Percentiles rank a stretch among this genome's conserved stretches.
These are phyloP conservation scores for Oceanodroma tethys DNA, from an alignment of 2,113 vertebrate species.

Conservation along the genomic window DNA sequence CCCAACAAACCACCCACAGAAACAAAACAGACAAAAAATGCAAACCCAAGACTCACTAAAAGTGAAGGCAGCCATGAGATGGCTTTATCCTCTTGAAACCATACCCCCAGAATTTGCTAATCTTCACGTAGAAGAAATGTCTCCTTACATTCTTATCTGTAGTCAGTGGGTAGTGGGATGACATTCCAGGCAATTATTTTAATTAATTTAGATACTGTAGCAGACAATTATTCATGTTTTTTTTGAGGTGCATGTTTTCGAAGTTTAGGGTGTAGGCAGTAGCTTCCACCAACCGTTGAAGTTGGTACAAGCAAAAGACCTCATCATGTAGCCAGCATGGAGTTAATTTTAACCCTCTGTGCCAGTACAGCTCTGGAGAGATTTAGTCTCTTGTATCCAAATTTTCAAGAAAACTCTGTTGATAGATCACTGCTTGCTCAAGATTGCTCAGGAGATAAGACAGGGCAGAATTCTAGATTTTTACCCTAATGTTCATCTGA, in stretches of 20 bases:
- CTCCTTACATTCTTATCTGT: neutral
- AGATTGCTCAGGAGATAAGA: neutral
- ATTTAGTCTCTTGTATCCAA: neutral
- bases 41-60: neutral
- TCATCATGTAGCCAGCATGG: neutral
- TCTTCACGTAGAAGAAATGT: neutral
- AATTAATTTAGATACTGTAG: neutral
- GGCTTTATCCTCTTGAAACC: neutral
- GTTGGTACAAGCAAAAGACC: neutral
- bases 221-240: neutral
- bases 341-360: neutral
- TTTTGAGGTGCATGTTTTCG: neutral
- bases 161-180: neutral
- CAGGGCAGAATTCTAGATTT: neutral
- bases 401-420: neutral
- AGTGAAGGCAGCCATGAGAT: neutral
- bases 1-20: neutral
- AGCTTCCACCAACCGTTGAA: neutral
- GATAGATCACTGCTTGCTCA: neutral
- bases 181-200: neutral
- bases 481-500: neutral
- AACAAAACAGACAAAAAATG: neutral
- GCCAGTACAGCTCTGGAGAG: neutral
- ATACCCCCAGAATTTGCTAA: neutral
- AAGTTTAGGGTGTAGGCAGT: neutral